Conservation (phyloP, 2,888 invertebrate species). For the Vanessa cardui region DNA sequence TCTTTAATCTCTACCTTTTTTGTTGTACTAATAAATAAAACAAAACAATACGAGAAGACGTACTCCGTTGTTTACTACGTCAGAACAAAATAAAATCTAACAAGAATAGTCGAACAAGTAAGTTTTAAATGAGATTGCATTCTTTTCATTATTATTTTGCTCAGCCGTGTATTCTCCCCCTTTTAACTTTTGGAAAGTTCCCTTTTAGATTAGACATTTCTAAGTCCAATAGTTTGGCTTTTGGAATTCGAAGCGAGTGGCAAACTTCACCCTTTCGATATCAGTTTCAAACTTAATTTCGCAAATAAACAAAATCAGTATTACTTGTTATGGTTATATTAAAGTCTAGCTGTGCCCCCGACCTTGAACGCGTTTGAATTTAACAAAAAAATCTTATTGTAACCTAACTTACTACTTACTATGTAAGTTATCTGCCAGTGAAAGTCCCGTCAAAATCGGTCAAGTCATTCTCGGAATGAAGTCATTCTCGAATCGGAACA, state of each 20-base stretch:
- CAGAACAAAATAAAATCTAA: slow-evolving; percentile 1
- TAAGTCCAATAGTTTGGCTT: slow-evolving; percentile 29
- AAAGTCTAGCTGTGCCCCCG: too few relatives aligned
- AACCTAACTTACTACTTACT: too few relatives aligned
- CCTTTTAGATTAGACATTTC: slow-evolving; percentile 30
- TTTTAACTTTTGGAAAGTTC: slow-evolving; percentile 30
- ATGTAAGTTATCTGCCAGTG: too few relatives aligned
- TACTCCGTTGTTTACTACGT: too few relatives aligned
- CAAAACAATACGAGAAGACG: too few relatives aligned
- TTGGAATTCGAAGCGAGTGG: slow-evolving; percentile 29
- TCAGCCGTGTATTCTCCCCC: slow-evolving; percentile 12
- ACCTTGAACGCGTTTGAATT: too few relatives aligned
- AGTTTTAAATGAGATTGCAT: slow-evolving; percentile 30
- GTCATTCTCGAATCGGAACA: too few relatives aligned
- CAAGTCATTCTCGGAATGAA: too few relatives aligned
- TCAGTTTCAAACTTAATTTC: slow-evolving; percentile 24
- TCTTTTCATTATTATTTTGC: slow-evolving; percentile 34
- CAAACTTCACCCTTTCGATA: slow-evolving; percentile 33
- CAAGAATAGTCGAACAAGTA: slow-evolving; percentile 9
- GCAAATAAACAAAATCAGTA: slow-evolving; percentile 21
- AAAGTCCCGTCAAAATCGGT: too few relatives aligned
- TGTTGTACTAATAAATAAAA: too few relatives aligned
- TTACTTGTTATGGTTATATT: slow-evolving; percentile 12
- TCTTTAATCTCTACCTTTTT: neutral
- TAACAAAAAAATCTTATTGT: too few relatives aligned